These are phyloP conservation scores for Hirudo medicinalis DNA, from an alignment of 1,140 invertebrate genomes.

Conservation along the genomic window DNA sequence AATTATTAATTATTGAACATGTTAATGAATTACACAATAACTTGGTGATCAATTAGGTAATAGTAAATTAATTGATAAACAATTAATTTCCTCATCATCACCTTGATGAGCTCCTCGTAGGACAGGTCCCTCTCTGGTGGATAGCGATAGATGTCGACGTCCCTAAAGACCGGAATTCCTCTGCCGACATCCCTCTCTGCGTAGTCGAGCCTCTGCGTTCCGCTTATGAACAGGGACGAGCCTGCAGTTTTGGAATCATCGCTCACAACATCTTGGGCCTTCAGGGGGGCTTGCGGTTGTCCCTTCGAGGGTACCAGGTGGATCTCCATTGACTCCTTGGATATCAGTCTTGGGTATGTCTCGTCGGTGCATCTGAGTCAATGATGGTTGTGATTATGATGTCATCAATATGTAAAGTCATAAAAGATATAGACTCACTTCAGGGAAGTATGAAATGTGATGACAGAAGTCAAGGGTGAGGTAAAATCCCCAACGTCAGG, in stretches of 20 bases:
- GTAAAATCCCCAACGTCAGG: conserved; percentile 70
- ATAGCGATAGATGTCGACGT: neutral
- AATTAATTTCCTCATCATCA: no score
- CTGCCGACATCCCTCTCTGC: neutral
- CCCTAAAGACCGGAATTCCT: neutral
- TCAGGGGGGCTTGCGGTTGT: no score
- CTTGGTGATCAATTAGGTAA: no score
- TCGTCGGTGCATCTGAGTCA: neutral
- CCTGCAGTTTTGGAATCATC: no score
- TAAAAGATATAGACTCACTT: neutral
- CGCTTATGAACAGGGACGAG: neutral
- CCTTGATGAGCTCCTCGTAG: neutral
- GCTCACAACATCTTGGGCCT: no score
- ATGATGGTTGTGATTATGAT: no score
- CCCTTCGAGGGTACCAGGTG: no score
- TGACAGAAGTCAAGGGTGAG: conserved; percentile 42
- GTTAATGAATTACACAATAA: no score
- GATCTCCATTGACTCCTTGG: neutral
- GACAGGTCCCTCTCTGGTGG: neutral
- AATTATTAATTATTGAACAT: no score
- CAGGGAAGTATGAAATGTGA: conserved; percentile 15
- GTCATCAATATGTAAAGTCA: neutral
- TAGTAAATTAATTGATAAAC: no score
- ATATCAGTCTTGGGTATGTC: neutral
- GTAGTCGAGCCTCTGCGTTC: neutral